Evolutionary conservation across 2,113 vertebrate species (phyloP), one percentile per base, ranked within the genome.

Genomic region (Pygoscelis adeliae): DNA sequence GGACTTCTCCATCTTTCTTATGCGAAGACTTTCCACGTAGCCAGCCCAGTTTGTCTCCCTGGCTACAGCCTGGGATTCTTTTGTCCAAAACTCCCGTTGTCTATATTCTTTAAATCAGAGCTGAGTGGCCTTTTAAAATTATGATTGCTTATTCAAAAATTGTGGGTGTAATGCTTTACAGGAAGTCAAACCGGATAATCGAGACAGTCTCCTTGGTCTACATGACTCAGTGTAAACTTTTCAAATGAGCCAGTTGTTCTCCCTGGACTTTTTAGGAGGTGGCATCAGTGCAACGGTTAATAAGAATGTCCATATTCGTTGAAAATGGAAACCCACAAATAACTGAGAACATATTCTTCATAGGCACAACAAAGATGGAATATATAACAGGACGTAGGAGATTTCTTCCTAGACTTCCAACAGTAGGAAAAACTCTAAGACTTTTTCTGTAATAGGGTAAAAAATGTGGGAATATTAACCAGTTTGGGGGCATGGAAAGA

Each of bases 111-210:
- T 55, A 56, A 91, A 67, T 69, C 23, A 72, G 53, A 87, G 21
- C 30, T 83, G 49, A 89, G 15, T 85, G 15, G 13, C 44, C 52
- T 93, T 87, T 91, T 65, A 72, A 76, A 90, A 89, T 50, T 55
- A 67, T 77, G 32, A 19, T 65, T 61, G 63, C n/a, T 88, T 19
- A 89, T 85, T 90, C 34, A 86, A 10, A 83, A 90, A 53, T 32
- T 13, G 38, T 80, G 77, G 49, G 20, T 44, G 44, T 79, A 78
- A 49, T 82, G 36, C 47, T 92, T 46, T 81, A 25, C 21, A 76
- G 65, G 63, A 92, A 78, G 77, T 93, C 52, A 92, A 78, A 94
- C 81, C 15, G 19, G 76, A 87, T 76, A 84, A 56, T 96, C 87
- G 2, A 78, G 92, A 50, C 27, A 38, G 19, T 59, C 55, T 4